Base-by-base conservation (phyloP, 2,888 invertebrate species). In the Tenthredo distinguenda region DNA sequence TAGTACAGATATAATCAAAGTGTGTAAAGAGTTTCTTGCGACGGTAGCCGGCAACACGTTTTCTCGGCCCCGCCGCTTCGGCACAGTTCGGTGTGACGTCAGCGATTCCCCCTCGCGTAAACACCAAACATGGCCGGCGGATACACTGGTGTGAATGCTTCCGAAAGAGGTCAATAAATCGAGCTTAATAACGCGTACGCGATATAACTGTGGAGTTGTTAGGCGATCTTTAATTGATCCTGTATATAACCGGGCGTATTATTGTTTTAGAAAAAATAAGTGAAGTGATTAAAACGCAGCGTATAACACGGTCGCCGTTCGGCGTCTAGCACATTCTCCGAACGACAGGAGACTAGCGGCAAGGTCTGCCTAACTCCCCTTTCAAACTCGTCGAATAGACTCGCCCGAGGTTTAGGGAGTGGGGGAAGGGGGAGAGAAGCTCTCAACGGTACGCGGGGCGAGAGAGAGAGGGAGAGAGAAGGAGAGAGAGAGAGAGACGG, bases 91-190 rank as follows among this genome's bases (percentile, higher is more conserved):
- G 84, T 86, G 92, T 92, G 92, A 92, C 92, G 92, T 92, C 92
- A 92, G 91, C 90, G 91, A 88, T 91, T 92, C 90, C 92, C 92
- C 93, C 93, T 92, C 90, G 91, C 90, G 92, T 93, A 93, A 93
- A 93, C 93, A 93, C 93, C 93, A 93, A 93, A 93, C 93, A 93
- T 93, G 93, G 93, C 93, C 91, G 93, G 92, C 92, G 89, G 89
- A 91, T 91, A 90, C 91, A 90, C 91, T 90, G 89, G 82, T 88
- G 87, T 86, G 86, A 71, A 84, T 82, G 86, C 81, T 71, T 55
- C 58, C 76, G 84, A 84, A 85, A 84, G 83, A 84, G 87, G 86
- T 86, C 86, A 86, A 85, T 87, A 84, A 85, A 87, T 84, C 84
- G 68, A 68, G 34, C 26, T 81, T 34, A 62, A 81, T 81, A 77